Evolutionary conservation across 2,888 invertebrate species (phyloP).

Genomic region (Malthinus flaveolus): DNA sequence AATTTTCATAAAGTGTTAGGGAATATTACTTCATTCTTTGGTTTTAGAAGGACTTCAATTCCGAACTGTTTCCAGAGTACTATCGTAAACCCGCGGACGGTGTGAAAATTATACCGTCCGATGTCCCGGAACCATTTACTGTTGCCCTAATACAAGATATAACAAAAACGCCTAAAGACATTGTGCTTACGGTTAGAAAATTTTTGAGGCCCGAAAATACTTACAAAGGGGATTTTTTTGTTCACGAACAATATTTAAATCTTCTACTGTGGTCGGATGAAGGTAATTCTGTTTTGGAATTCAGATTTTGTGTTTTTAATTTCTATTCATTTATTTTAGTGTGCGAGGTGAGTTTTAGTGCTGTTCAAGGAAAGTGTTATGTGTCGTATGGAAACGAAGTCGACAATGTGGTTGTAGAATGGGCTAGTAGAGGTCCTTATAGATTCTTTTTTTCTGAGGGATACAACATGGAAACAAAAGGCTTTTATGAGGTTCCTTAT

Average conservation of each 20-base stretch:
- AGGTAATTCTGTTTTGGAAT: constrained; percentile 52
- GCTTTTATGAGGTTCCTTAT: constrained; percentile 65
- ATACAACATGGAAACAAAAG: constrained; percentile 62
- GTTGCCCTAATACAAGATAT: constrained; percentile 72
- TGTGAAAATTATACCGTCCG: constrained; percentile 70
- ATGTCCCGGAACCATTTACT: constrained; percentile 76
- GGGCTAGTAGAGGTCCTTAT: constrained; percentile 66
- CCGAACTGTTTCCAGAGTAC: constrained; percentile 77
- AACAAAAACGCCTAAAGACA: constrained; percentile 55
- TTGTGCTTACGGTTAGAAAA: constrained; percentile 68
- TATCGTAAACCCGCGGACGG: constrained; percentile 74
- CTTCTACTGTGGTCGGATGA: constrained; percentile 78
- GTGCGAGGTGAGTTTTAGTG: constrained; percentile 60
- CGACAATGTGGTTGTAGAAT: constrained; percentile 58
- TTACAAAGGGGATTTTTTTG: constrained; percentile 57
- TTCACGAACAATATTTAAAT: constrained; percentile 71
- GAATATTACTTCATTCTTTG: no score
- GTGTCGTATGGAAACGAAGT: constrained; percentile 66
- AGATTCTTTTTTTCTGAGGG: constrained; percentile 75
- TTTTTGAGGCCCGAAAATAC: constrained; percentile 79
- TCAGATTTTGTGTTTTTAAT: not conserved
- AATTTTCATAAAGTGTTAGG: no score
- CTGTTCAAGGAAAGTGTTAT: constrained; percentile 71
- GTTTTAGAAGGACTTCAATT: constrained; percentile 59
- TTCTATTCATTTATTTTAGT: constrained; percentile 50